Percentiles rank a stretch among this genome's conserved stretches.
Evolutionary conservation across 2,888 invertebrate genomes (phyloP).

Genomic region (Quadriops clusia): DNA sequence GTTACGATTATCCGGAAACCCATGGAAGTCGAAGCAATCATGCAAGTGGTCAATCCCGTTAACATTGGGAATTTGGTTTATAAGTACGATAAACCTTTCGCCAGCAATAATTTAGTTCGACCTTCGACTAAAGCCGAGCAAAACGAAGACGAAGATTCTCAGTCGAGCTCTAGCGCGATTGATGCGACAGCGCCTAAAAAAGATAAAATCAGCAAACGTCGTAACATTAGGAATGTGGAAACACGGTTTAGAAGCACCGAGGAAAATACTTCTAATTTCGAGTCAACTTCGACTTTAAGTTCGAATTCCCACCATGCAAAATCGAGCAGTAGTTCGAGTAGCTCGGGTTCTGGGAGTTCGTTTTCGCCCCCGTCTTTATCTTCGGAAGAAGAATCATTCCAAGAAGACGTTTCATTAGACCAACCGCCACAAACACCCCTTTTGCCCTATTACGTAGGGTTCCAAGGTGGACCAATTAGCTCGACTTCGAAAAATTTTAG

Average conservation of each 20-base stretch:
- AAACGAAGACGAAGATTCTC: too few relatives aligned
- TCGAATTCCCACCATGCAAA: conserved; percentile 4
- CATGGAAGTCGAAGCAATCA: too few relatives aligned
- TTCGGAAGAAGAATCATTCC: conserved; percentile 22
- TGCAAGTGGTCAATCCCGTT: conserved; percentile 30
- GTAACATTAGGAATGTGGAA: too few relatives aligned
- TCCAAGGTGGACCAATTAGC: conserved; percentile 36
- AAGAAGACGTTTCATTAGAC: conserved; percentile 22
- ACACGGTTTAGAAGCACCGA: too few relatives aligned
- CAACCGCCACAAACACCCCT: conserved; percentile 38
- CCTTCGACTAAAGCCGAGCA: too few relatives aligned
- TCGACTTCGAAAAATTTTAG: conserved; percentile 19
- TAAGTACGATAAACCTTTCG: conserved; percentile 34
- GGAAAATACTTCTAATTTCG: not conserved
- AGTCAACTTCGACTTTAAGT: conserved; percentile 3
- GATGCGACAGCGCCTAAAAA: too few relatives aligned
- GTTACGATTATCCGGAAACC: too few relatives aligned
- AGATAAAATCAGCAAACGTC: too few relatives aligned
- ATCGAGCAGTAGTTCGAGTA: conserved; percentile 17
- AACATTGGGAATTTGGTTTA: conserved; percentile 45
- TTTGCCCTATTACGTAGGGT: conserved; percentile 38
- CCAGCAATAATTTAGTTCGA: conserved; percentile 22
- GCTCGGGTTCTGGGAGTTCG: conserved; percentile 13
- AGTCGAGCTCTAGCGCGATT: too few relatives aligned
- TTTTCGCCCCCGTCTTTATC: not conserved